These are phyloP conservation scores for Zhengitettix transpicula DNA, from an alignment of 2,888 invertebrate genomes.

Conservation along the genomic window DNA sequence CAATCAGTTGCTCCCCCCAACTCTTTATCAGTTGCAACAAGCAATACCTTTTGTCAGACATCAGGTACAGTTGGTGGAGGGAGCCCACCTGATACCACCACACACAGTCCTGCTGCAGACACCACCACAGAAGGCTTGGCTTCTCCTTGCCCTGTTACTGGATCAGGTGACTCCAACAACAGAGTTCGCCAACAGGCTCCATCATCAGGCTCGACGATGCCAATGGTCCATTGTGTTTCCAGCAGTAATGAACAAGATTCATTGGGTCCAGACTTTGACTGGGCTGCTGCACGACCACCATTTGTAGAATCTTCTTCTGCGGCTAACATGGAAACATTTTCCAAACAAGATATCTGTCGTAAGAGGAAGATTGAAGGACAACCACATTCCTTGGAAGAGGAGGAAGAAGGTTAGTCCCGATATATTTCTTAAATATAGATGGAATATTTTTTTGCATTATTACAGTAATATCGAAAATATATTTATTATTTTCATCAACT, in stretches of 20 bases:
- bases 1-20: constrained; percentile 22
- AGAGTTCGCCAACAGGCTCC: constrained; percentile 10
- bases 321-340: too few relatives aligned
- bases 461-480: too few relatives aligned
- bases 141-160: constrained; percentile 21
- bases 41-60: constrained; percentile 22
- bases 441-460: too few relatives aligned
- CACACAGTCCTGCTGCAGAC: constrained; percentile 42
- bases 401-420: constrained; percentile 1
- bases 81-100: constrained; percentile 72
- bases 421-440: too few relatives aligned
- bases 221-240: constrained; percentile 76
- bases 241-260: constrained; percentile 50
- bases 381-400: constrained; percentile 23
- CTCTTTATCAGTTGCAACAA: constrained; percentile 17
- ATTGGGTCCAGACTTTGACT: constrained; percentile 29
- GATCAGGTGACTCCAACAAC: constrained; percentile 11
- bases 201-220: constrained; percentile 17
- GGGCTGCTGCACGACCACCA: background rate
- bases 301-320: constrained; percentile 23
- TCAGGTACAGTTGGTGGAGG: constrained; percentile 26
- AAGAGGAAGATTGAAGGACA: constrained; percentile 17
- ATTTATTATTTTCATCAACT: too few relatives aligned
- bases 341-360: too few relatives aligned
- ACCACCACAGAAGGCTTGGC: constrained; percentile 22